Percentiles rank a stretch among this genome's conserved stretches.
These are phyloP conservation scores for Cyclargus thomasi DNA, from an alignment of 1,140 invertebrate species.

Conservation along the genomic window DNA sequence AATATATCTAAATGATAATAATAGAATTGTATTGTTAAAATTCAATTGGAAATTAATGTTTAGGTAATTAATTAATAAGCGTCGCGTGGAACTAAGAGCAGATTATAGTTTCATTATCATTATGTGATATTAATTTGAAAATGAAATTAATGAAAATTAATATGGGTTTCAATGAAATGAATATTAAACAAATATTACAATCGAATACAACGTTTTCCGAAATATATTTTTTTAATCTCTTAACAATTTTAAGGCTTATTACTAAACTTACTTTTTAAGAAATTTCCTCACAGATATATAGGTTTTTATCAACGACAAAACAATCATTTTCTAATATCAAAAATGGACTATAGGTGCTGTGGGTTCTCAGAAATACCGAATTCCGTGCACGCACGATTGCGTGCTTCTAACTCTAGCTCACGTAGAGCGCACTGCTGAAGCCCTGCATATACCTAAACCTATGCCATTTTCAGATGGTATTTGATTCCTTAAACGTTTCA, in stretches of 20 bases:
- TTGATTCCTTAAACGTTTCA: not conserved
- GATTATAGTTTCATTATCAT: conserved; percentile 1
- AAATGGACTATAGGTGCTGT: not conserved
- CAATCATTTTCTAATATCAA: no score
- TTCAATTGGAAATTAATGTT: not conserved
- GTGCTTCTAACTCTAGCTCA: not conserved
- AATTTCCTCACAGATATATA: no score
- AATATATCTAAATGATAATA: not conserved
- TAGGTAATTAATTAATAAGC: not conserved
- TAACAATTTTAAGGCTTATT: no score
- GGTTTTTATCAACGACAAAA: no score
- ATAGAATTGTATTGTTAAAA: not conserved
- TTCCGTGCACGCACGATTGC: not conserved
- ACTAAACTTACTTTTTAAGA: no score
- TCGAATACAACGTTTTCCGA: no score
- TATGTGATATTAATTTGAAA: not conserved
- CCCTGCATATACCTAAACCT: not conserved
- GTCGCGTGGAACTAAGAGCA: not conserved
- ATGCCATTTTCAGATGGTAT: not conserved
- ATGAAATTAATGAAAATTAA: not conserved
- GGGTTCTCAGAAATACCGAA: not conserved
- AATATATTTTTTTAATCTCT: no score
- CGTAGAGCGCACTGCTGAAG: not conserved
- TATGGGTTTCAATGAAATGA: not conserved
- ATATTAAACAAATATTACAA: no score